Evolutionary conservation across 2,888 invertebrate species (phyloP), one percentile per base, ranked within the genome.

Genomic region (Herminia tarsipennalis): DNA sequence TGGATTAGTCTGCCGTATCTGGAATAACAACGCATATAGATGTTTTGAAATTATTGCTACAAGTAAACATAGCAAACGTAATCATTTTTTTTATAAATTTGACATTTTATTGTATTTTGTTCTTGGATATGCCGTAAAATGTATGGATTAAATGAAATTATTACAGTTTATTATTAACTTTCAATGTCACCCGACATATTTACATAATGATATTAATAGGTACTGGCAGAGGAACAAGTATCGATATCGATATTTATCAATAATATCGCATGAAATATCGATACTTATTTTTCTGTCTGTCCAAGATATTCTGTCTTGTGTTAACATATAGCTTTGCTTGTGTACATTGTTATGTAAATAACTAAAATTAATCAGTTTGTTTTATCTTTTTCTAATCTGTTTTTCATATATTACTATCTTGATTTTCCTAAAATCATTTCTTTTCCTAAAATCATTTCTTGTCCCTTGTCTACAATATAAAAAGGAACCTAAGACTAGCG

Each of bases 41-140:
- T n/a, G 18, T 36, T 18, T 8, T 18, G 4, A 0, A 14, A 47
- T 36, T 59, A 39, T 49, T 56, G 37, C 21, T 33, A 28, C 47
- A 45, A 38, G n/a, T n/a, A n/a, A n/a, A n/a, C n/a, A n/a, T n/a
- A n/a, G n/a, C n/a, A n/a, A 33, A 21, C 9, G 17, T 51, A 45
- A 49, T 68, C 67, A 66, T 66, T 69, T 73, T 79, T 80, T 80
- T 78, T 79, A 81, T 79, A 57, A 76, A 78, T 80, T 81, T 83
- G 81, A 84, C 79, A 77, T 78, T 79, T 80, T 78, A 76, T 75
- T 78, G 47, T 57, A 59, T 36, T 51, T 61, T 56, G 56, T 60
- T 64, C 58, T 53, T 61, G 51, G 25, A 37, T 60, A 54, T 43
- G 62, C 52, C 55, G 60, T 57, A 49, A 53, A 34, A 40, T 32